Evolutionary conservation across 1,140 invertebrate genomes (phyloP).

Genomic region (Panulirus ornatus): DNA sequence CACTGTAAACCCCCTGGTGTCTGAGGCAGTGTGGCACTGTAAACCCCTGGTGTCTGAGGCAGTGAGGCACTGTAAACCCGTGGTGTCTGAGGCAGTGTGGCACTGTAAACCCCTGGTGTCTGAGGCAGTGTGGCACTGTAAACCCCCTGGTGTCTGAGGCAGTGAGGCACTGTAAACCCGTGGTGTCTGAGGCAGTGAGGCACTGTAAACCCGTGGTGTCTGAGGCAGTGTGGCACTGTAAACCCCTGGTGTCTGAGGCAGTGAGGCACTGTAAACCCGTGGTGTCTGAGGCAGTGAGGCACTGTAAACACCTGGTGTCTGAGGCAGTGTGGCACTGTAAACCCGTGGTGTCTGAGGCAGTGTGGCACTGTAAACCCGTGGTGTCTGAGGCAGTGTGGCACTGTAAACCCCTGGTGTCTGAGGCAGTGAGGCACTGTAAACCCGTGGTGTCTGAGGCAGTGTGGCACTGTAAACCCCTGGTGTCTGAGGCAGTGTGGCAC

Average conservation of each 20-base stretch:
- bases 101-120: not conserved
- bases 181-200: not conserved
- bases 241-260: not conserved
- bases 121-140: no score
- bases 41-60: not conserved
- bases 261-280: not conserved
- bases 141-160: not conserved
- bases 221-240: slow-evolving; percentile 6
- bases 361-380: slow-evolving; percentile 11
- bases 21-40: not conserved
- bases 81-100: not conserved
- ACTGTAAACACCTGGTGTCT: not conserved
- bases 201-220: not conserved
- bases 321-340: slow-evolving; percentile 28
- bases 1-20: not conserved
- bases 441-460: no score
- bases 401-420: no score
- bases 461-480: no score
- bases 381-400: no score
- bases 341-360: not conserved
- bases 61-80: not conserved
- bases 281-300: not conserved
- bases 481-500: no score
- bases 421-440: no score
- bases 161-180: not conserved